A percentile compares a stretch with the other conserved stretches of the same genome.
Evolutionary conservation across 2,113 vertebrate species (phyloP).

Genomic region (Bombycilla garrulus): DNA sequence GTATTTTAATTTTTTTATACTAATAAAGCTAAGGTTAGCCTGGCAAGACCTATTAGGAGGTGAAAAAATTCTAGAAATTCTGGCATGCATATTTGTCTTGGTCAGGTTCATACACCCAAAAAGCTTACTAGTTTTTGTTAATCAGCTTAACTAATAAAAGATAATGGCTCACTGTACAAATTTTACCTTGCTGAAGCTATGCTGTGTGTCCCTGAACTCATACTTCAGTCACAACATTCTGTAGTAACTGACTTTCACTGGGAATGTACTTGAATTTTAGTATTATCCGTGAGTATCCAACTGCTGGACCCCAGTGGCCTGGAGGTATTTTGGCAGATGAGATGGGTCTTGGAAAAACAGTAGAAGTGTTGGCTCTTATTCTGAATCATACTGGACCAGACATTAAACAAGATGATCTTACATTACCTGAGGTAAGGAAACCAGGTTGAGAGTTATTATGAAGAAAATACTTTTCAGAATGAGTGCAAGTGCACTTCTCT

Average conservation of each 20-base stretch:
- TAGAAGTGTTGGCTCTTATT: slow-evolving; percentile 96
- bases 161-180: neutral
- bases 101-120: neutral
- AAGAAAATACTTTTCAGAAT: neutral
- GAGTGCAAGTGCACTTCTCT: neutral
- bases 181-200: neutral
- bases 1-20: neutral
- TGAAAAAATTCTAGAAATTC: neutral
- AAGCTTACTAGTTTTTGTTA: neutral
- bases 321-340: slow-evolving; percentile 98
- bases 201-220: neutral
- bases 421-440: slow-evolving; percentile 85
- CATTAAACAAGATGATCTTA: slow-evolving; percentile 80
- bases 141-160: neutral
- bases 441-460: neutral
- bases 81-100: neutral
- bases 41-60: neutral
- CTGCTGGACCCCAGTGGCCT: slow-evolving; percentile 87
- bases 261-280: slow-evolving; percentile 67
- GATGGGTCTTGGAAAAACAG: slow-evolving; percentile 98
- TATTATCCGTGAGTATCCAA: slow-evolving; percentile 86
- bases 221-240: neutral
- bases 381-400: slow-evolving; percentile 86
- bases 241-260: neutral
- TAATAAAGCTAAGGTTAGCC: neutral